A percentile compares a stretch with the other conserved stretches of the same genome.
Evolutionary conservation across 1,140 invertebrate species (phyloP).

Genomic region (Holcopasites calliopsidis): DNA sequence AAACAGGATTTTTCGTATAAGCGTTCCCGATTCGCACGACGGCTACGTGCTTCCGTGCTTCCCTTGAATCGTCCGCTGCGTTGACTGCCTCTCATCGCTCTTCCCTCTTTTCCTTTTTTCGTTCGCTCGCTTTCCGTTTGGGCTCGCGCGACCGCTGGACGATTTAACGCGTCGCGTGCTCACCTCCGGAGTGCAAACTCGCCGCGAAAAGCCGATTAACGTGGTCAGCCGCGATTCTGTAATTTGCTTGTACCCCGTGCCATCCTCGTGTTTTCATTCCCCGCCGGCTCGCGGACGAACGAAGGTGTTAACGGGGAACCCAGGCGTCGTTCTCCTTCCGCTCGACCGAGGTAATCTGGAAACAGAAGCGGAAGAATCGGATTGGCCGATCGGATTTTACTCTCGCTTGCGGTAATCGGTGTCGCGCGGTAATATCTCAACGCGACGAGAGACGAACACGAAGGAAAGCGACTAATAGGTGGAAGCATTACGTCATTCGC

Average conservation of each 20-base stretch:
- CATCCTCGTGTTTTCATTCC: constrained; percentile 8
- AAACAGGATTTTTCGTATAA: constrained; percentile 60
- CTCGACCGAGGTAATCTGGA: constrained; percentile 31
- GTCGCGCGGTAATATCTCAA: constrained; percentile 34
- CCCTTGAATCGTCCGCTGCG: constrained; percentile 4
- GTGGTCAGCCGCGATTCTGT: constrained; percentile 22
- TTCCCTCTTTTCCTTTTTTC: not conserved
- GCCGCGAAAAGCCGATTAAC: constrained; percentile 46
- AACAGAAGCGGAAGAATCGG: constrained; percentile 32
- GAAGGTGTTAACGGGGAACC: not conserved
- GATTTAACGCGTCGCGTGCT: constrained; percentile 21
- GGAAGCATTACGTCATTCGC: too few relatives aligned
- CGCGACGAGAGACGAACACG: not conserved
- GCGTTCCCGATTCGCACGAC: constrained; percentile 38
- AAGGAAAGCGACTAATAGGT: too few relatives aligned
- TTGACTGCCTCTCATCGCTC: not conserved
- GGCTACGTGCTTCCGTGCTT: constrained; percentile 3
- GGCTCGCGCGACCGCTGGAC: not conserved
- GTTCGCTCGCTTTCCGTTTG: not conserved
- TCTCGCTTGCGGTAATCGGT: constrained; percentile 12
- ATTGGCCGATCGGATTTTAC: constrained; percentile 28
- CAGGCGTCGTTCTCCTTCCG: constrained; percentile 20
- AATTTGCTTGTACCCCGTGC: constrained; percentile 37
- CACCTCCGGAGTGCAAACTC: not conserved
- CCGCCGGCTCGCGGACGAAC: constrained; percentile 42